These are phyloP conservation scores for Calycopis cecrops DNA, from an alignment of 1,140 invertebrate genomes.

Conservation along the genomic window DNA sequence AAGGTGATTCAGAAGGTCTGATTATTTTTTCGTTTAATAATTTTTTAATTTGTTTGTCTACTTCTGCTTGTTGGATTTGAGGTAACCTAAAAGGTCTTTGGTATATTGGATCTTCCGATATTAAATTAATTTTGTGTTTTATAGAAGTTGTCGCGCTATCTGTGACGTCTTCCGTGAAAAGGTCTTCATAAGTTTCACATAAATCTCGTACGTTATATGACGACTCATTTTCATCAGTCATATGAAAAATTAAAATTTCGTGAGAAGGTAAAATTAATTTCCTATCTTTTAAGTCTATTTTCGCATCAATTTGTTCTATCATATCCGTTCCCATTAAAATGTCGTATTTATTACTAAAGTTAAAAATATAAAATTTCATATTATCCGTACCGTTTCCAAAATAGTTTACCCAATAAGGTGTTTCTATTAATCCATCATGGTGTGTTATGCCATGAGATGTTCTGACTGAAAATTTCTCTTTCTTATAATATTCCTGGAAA, in stretches of 20 bases:
- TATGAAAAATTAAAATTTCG: slow-evolving; percentile 16
- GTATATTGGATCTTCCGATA: slow-evolving; percentile 19
- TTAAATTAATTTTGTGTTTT: slow-evolving; percentile 22
- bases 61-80: not conserved
- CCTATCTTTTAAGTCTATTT: slow-evolving; percentile 13
- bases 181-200: slow-evolving; percentile 19
- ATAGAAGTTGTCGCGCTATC: slow-evolving; percentile 22
- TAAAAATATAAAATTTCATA: slow-evolving; percentile 21
- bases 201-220: slow-evolving; percentile 17
- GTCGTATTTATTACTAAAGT: slow-evolving; percentile 19
- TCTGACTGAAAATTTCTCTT: slow-evolving; percentile 16
- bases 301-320: slow-evolving; percentile 18
- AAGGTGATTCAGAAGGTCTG: slow-evolving; percentile 1
- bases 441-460: slow-evolving; percentile 14
- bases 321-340: slow-evolving; percentile 20
- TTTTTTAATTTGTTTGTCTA: not conserved
- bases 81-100: slow-evolving; percentile 20
- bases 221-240: slow-evolving; percentile 16
- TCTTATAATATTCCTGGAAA: slow-evolving; percentile 19
- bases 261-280: slow-evolving; percentile 10
- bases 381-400: slow-evolving; percentile 6
- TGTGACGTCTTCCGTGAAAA: slow-evolving; percentile 23
- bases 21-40: slow-evolving; percentile 1
- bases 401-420: slow-evolving; percentile 13
- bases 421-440: slow-evolving; percentile 14